Base-by-base conservation (phyloP, 2,797 vertebrate species). In the Uromys caudimaculatus region DNA sequence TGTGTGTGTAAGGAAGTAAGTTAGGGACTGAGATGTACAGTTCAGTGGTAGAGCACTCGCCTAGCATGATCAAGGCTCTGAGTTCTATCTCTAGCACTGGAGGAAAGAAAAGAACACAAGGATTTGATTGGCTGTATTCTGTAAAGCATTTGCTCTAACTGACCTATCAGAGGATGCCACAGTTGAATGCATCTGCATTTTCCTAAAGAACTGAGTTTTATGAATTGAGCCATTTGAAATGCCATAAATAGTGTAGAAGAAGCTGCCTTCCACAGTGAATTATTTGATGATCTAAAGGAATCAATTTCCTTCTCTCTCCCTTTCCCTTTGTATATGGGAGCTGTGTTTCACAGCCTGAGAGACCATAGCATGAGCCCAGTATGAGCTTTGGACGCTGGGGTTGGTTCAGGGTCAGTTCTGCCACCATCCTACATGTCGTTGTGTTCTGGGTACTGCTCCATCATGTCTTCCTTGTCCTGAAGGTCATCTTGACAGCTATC, bases 221-320 rank as follows among this genome's bases (percentile, higher is more conserved):
- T 85, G 50, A 91, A 35, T 64, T 27, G 52, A 92, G 67, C 58
- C 47, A 8, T 79, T 88, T 95, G 76, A 92, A 95, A 89, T 94
- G 92, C 44, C 71, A 56, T 78, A 79, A 69, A 52, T 92, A 52
- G 58, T 67, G 0, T 7, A 56, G 67, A 58, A 38, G 52, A 92
- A 41, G 84, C 73, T 82, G 62, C 86, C 0, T 0, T 78, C 47
- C 21, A 16, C 17, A 29, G 35, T 67, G 44, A 88, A 94, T 92
- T 85, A 88, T 85, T 94, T 96, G n/a, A 83, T 92, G 7, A 76
- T 64, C 75, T 50, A 89, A 64, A 83, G 62, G 79, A 92, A 94
- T 78, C 73, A 11, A 62, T 73, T 97, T 93, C 11, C 56, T 90
- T 73, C 3, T 60, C 81, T 71, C 3, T 86, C 13, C 24, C 77